Base-by-base conservation (phyloP, 2,113 vertebrate species). In the Prinia subflava region DNA sequence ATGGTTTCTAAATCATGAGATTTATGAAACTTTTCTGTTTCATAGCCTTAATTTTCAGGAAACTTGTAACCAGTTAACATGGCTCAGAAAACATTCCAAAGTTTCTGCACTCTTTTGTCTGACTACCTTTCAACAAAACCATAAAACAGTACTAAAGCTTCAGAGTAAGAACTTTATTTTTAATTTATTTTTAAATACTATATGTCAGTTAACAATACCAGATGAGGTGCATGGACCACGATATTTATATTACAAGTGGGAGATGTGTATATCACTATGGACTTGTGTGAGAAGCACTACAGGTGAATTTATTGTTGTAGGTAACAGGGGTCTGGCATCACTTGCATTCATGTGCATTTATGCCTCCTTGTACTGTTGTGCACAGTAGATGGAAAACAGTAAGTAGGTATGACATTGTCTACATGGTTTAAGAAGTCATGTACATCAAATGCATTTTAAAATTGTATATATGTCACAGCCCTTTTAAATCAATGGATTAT, bases 51-150 rank as follows among this genome's bases (percentile, higher is more conserved):
- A 60, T 12, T 47, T 64, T 46, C 71, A 73, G 31, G 11, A 64
- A 68, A 68, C 9, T 19, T 83, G 25, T 31, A 76, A 69, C 11
- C 30, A 44, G 14, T 83, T 55, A 67, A 33, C 30, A 31, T 11
- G 18, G 65, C 13, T 87, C 16, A 63, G 24, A 47, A 89, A 92
- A 65, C 55, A 78, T 70, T 76, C 70, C 89, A 70, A 83, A 81
- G 20, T 59, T 77, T 86, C 35, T 59, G 24, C 39, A 63, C 11
- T 63, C 31, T 89, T 83, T 89, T 41, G 53, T 19, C 10, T 53
- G 52, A 50, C 10, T 62, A 23, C 14, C 82, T 69, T 42, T 62
- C 20, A 90, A 28, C 10, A 94, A 91, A 25, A 37, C 73, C 14
- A 39, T 62, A 23, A 81, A 88, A 42, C 4, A 79, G 3, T 53